A percentile compares a stretch with the other conserved stretches of the same genome.
phyloP scores from a whole-genome alignment of 2,113 vertebrate species.

The Uria aalge region DNA sequence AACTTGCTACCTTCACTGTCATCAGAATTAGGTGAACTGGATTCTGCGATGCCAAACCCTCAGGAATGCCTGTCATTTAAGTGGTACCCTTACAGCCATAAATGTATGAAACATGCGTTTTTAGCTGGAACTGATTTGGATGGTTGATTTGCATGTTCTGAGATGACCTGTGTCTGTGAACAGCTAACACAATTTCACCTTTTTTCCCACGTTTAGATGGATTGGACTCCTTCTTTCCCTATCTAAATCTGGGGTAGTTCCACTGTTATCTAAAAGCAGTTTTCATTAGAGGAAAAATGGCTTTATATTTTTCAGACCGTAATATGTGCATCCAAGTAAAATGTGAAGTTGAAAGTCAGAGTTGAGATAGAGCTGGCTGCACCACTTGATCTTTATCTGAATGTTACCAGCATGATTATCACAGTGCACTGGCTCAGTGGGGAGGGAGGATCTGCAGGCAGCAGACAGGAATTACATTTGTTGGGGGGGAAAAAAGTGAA shows the following conservation, averaged over 20 bases:
- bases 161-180: background rate
- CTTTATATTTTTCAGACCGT: slow-evolving; percentile 51
- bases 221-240: background rate
- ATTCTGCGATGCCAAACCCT: background rate
- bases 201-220: background rate
- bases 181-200: background rate
- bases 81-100: background rate
- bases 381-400: slow-evolving; percentile 65
- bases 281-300: slow-evolving; percentile 60
- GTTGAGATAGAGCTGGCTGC: slow-evolving; percentile 37
- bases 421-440: slow-evolving; percentile 31
- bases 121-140: background rate
- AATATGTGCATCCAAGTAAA: slow-evolving; percentile 44
- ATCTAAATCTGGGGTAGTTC: slow-evolving; percentile 23
- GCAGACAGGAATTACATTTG: slow-evolving; percentile 54
- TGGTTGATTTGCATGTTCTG: background rate
- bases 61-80: background rate
- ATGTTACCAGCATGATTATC: slow-evolving; percentile 39
- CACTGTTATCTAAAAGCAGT: slow-evolving; percentile 14
- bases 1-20: background rate
- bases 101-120: background rate
- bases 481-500: background rate
- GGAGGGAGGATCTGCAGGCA: slow-evolving; percentile 10
- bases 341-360: slow-evolving; percentile 65
- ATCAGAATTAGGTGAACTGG: background rate